Evolutionary conservation across 1,140 invertebrate genomes (phyloP).

Genomic region (Sipha flava): DNA sequence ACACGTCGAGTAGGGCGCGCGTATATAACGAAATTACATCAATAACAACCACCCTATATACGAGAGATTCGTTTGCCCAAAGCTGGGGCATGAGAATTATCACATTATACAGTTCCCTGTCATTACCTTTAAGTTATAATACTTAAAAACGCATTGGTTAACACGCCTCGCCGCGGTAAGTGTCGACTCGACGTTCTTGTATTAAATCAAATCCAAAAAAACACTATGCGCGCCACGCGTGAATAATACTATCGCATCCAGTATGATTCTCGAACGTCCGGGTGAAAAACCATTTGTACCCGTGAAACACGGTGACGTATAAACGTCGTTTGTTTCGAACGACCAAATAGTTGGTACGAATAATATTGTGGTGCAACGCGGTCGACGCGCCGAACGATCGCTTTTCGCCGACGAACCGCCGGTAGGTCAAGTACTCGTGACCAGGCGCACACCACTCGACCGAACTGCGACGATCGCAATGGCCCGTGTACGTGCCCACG

Average conservation of each 20-base stretch:
- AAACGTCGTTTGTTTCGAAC: too few species aligned
- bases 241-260: too few species aligned
- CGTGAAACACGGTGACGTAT: too few species aligned
- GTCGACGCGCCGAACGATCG: neutral
- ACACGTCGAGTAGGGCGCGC: neutral
- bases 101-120: neutral
- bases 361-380: neutral
- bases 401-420: neutral
- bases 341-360: too few species aligned
- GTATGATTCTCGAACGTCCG: too few species aligned
- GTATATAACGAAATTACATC: conserved; percentile 13
- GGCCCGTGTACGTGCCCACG: neutral
- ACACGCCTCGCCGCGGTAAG: neutral
- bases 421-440: neutral
- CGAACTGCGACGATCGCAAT: neutral
- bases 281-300: too few species aligned
- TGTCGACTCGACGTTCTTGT: neutral
- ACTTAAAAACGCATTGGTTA: neutral
- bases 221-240: neutral
- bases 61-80: neutral
- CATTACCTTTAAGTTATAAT: conserved; percentile 1
- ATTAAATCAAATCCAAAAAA: neutral
- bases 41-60: neutral
- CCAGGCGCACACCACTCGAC: neutral
- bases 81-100: neutral